Conservation (phyloP, 2,113 vertebrate species). For the Caranx melampygus region DNA sequence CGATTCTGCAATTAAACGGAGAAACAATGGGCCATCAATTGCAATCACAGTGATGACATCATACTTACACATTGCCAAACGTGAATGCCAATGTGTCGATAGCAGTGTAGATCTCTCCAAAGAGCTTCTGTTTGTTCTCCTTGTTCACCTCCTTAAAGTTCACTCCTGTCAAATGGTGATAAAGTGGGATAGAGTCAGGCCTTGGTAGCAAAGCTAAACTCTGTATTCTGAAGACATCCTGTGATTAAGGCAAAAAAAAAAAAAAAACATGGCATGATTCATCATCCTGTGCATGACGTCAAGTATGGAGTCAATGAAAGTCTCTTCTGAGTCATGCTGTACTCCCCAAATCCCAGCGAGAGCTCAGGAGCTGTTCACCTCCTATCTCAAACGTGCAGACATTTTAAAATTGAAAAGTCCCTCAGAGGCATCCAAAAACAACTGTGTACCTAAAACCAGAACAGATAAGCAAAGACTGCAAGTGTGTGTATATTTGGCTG, state of each 20-base stretch:
- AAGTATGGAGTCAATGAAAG: conserved; percentile 25
- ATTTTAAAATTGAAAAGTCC: conserved; percentile 20
- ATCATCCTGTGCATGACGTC: conserved; percentile 55
- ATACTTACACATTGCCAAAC: conserved; percentile 98
- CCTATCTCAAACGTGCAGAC: conserved; percentile 1
- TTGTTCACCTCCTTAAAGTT: conserved; percentile 97
- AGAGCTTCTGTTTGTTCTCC: conserved; percentile 92
- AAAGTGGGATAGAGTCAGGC: conserved; percentile 35
- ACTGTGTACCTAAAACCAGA: conserved; percentile 38
- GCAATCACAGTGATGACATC: conserved; percentile 5
- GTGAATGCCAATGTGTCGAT: conserved; percentile 97
- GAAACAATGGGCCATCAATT: background rate
- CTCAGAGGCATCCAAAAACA: conserved; percentile 57
- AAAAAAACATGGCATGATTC: conserved; percentile 40
- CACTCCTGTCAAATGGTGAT: conserved; percentile 84
- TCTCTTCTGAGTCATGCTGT: conserved; percentile 40
- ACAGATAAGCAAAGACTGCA: conserved; percentile 55
- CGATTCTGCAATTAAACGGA: background rate
- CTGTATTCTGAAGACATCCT: conserved; percentile 45
- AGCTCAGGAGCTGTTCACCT: background rate
- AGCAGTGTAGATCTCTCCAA: conserved; percentile 92
- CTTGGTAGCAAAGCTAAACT: conserved; percentile 29
- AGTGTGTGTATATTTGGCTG: conserved; percentile 68
- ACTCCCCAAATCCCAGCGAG: conserved; percentile 11
- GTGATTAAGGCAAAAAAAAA: conserved; percentile 27